Evolutionary conservation across 2,888 invertebrate species (phyloP).

Genomic region (Agrochola macilenta): DNA sequence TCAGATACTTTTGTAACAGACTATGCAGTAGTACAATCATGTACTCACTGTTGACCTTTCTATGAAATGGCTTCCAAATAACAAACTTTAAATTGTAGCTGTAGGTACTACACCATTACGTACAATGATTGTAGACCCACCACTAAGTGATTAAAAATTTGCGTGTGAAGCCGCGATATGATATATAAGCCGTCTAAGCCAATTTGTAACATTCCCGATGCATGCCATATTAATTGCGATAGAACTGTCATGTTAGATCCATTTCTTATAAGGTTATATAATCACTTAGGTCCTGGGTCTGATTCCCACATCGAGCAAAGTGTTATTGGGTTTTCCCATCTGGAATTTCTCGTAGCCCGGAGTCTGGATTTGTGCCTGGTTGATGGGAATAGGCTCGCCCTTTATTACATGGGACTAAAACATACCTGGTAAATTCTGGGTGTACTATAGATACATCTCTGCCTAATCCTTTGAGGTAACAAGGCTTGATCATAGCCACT

Average conservation of each 20-base stretch:
- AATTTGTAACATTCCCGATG: neutral
- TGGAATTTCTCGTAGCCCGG: neutral
- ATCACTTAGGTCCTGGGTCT: neutral
- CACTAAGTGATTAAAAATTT: constrained; percentile 34
- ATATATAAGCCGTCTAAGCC: neutral
- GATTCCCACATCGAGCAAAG: neutral
- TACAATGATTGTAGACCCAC: neutral
- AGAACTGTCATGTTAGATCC: constrained; percentile 2
- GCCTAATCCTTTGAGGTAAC: neutral
- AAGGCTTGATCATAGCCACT: neutral
- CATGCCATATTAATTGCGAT: neutral
- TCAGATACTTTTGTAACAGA: neutral
- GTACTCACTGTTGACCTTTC: neutral
- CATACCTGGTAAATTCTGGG: neutral
- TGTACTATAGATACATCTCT: neutral
- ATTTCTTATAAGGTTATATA: neutral
- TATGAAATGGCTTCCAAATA: neutral
- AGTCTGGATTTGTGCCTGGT: too few relatives aligned
- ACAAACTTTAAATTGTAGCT: neutral
- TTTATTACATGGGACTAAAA: neutral
- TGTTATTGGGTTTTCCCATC: neutral
- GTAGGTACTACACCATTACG: neutral
- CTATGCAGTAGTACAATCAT: neutral
- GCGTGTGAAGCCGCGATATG: constrained; percentile 24
- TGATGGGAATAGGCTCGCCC: too few relatives aligned